Evolutionary conservation across 2,888 invertebrate genomes (phyloP).

Genomic region (Erynnis tages): DNA sequence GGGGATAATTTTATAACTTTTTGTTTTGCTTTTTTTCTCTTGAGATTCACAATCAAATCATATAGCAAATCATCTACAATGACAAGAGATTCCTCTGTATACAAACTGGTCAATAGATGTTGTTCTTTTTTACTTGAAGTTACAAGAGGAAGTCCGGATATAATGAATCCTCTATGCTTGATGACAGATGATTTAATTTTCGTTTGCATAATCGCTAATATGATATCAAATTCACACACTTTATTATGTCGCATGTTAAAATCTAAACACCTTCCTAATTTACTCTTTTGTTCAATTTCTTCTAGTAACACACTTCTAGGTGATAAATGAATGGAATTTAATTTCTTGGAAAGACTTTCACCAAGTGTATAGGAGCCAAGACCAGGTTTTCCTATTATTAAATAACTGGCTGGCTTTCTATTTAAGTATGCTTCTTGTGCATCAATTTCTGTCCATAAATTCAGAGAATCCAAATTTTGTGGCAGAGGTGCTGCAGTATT

Average conservation of each 20-base stretch:
- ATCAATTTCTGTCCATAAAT: constrained; percentile 76
- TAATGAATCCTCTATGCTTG: constrained; percentile 83
- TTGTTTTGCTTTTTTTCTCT: constrained; percentile 51
- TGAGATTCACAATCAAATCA: constrained; percentile 53
- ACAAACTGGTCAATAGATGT: constrained; percentile 43
- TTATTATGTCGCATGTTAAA: constrained; percentile 80
- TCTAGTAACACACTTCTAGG: constrained; percentile 78
- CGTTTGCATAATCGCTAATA: constrained; percentile 75
- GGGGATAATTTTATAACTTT: constrained; percentile 33
- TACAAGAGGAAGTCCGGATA: constrained; percentile 85
- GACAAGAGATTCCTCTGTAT: constrained; percentile 56
- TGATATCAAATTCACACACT: constrained; percentile 69
- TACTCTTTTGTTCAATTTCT: constrained; percentile 79
- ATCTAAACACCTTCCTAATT: constrained; percentile 80
- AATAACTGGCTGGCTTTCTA: constrained; percentile 78
- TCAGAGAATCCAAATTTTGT: constrained; percentile 38
- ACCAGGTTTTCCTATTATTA: constrained; percentile 83
- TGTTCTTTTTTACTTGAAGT: constrained; percentile 52
- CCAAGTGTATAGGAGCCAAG: constrained; percentile 76
- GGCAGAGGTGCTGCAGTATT: constrained; percentile 59
- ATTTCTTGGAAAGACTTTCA: constrained; percentile 77
- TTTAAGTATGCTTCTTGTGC: constrained; percentile 73
- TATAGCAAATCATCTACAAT: constrained; percentile 47
- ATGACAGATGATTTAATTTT: constrained; percentile 76
- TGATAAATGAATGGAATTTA: constrained; percentile 81